phyloP scores from a whole-genome alignment of 2,797 vertebrate genomes.

The Aplochiton taeniatus region DNA sequence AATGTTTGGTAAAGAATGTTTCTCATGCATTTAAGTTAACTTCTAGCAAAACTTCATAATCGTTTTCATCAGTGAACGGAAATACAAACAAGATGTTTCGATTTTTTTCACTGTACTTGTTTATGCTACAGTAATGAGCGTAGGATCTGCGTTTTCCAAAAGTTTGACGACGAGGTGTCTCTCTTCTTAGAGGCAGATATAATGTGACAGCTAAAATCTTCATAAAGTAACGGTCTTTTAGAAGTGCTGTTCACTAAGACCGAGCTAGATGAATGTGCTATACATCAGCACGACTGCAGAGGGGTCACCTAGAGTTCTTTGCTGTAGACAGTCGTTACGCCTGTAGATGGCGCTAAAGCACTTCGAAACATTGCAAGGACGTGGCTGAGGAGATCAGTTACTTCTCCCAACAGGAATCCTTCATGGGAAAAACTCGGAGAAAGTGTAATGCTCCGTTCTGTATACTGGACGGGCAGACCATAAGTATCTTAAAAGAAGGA shows the following conservation, averaged over 20 bases:
- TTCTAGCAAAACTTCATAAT: slow-evolving; percentile 67
- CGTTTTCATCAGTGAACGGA: slow-evolving; percentile 63
- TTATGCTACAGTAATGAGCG: slow-evolving; percentile 79
- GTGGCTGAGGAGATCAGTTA: slow-evolving; percentile 51
- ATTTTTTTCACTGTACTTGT: slow-evolving; percentile 62
- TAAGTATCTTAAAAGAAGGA: slow-evolving; percentile 40
- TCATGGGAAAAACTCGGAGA: slow-evolving; percentile 65
- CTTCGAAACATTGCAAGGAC: slow-evolving; percentile 48
- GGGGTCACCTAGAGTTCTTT: slow-evolving; percentile 83
- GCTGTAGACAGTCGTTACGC: slow-evolving; percentile 49
- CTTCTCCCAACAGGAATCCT: slow-evolving; percentile 59
- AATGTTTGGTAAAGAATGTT: slow-evolving; percentile 49
- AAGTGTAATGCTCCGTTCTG: slow-evolving; percentile 67
- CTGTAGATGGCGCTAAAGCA: slow-evolving; percentile 82
- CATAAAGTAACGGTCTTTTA: slow-evolving; percentile 75
- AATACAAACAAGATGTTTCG: slow-evolving; percentile 64
- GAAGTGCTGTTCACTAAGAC: slow-evolving; percentile 74
- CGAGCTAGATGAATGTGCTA: slow-evolving; percentile 76
- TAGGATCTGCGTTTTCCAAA: slow-evolving; percentile 70
- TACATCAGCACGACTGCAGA: slow-evolving; percentile 77
- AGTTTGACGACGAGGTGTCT: slow-evolving; percentile 73
- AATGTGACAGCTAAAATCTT: slow-evolving; percentile 78
- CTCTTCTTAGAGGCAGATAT: slow-evolving; percentile 46
- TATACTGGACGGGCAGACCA: slow-evolving; percentile 52
- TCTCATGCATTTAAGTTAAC: slow-evolving; percentile 59